Evolutionary conservation across 2,113 vertebrate species (phyloP), one percentile per base, ranked within the genome.

Genomic region (Phyllostomus discolor): DNA sequence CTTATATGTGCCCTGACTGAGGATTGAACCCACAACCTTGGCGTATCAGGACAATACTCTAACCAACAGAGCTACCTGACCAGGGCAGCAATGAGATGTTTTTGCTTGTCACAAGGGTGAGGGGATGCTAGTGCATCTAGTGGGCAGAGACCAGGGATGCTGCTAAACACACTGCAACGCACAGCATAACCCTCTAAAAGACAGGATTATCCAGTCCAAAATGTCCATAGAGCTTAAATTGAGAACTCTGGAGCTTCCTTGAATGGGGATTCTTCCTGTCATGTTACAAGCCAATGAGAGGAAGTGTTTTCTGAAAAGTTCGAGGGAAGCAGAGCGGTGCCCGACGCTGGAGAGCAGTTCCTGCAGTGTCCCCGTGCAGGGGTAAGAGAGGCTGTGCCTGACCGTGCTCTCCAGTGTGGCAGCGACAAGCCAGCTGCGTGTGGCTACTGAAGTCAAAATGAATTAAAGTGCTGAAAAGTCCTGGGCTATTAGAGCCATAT

Each of bases 321-420:
- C 1, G 14, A 52, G 41, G 50, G 48, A 59, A 67, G 64, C 81
- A 26, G 50, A 73, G 54, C 20, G 64, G 66, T 24, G 4, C 41
- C 4, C 24, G 52, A 35, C 19, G 7, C 46, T 35, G 64, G 72
- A 52, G 33, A 41, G 5, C 17, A 19, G 9, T 26, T 64, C 48
- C 50, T 46, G 33, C 33, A 7, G 2, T 0, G 5, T 28, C 35
- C 35, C 16, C 2, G 5, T 0, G 46, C 20, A 35, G 78, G 41
- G 57, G 52, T 19, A 4, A 35, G 12, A 10, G 7, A 86, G 19
- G 24, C 11, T 33, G 10, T 7, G 7, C 26, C 4, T 28, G 3
- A 20, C 52, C 8, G 2, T 8, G 17, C 26, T 33, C 33, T 70
- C 38, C 46, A 7, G 2, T 5, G 43, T 19, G 41, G 33, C 19